These are phyloP conservation scores for Tubulanus polymorphus DNA, from an alignment of 2,888 invertebrate species.

Conservation along the genomic window DNA sequence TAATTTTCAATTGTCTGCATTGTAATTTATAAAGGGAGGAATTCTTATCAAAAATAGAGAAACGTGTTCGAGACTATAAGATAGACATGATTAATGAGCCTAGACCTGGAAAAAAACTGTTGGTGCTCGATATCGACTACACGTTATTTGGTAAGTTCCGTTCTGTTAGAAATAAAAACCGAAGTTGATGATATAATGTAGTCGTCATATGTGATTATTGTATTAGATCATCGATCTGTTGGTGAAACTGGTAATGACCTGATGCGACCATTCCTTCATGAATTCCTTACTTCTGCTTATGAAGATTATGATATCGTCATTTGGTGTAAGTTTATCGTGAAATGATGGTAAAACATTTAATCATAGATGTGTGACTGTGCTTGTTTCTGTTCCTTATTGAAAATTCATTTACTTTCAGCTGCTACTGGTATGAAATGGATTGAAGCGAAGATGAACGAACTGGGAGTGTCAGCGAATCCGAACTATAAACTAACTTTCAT, in stretches of 20 bases:
- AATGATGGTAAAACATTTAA: not conserved
- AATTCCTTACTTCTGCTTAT: constrained; percentile 70
- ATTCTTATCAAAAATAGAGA: constrained; percentile 61
- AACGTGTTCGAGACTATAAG: constrained; percentile 76
- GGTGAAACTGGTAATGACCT: constrained; percentile 84
- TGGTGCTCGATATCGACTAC: constrained; percentile 94
- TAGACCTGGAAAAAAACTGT: constrained; percentile 77
- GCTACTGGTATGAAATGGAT: constrained; percentile 99
- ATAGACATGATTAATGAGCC: constrained; percentile 77
- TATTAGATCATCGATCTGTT: constrained; percentile 76
- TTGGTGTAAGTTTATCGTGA: constrained; percentile 71
- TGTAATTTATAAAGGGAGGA: too few species aligned
- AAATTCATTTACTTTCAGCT: constrained; percentile 53
- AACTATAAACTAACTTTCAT: constrained; percentile 90
- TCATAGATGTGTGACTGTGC: not conserved
- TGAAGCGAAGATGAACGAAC: constrained; percentile 89
- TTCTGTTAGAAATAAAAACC: not conserved
- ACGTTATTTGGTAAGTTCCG: constrained; percentile 74
- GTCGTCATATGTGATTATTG: not conserved
- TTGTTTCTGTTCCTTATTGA: not conserved
- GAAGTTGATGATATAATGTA: too few species aligned
- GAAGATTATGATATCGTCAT: constrained; percentile 89
- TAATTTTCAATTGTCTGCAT: not conserved
- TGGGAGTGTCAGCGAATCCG: constrained; percentile 75
- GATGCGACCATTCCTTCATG: constrained; percentile 93